Conservation (phyloP, 1,140 invertebrate species). For the Harpegnathos saltator region DNA sequence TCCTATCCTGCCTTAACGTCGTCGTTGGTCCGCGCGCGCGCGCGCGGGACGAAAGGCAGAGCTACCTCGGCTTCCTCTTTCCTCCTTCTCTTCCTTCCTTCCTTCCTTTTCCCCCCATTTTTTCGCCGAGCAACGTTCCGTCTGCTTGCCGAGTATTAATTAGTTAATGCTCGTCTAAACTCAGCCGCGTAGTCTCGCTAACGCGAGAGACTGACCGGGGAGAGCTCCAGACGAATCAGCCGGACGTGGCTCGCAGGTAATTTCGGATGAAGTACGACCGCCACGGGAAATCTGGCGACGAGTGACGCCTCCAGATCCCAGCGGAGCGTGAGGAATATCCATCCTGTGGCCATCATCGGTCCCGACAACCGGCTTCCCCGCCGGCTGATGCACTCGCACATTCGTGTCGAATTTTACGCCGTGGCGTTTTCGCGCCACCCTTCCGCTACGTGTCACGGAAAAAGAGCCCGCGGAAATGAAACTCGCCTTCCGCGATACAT, state of each 20-base stretch:
- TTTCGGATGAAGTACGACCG: slow-evolving; percentile 76
- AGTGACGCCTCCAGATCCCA: slow-evolving; percentile 72
- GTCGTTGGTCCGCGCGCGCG: no score
- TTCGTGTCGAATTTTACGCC: slow-evolving; percentile 51
- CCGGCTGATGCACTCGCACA: slow-evolving; percentile 24
- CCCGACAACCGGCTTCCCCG: slow-evolving; percentile 15
- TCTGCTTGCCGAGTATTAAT: slow-evolving; percentile 39
- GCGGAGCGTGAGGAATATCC: slow-evolving; percentile 67
- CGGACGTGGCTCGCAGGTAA: slow-evolving; percentile 73
- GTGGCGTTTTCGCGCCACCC: slow-evolving; percentile 29
- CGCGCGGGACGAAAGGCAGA: no score
- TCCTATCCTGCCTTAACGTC: no score
- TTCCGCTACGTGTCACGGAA: slow-evolving; percentile 27
- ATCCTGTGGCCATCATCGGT: slow-evolving; percentile 64
- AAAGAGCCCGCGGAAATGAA: slow-evolving; percentile 31
- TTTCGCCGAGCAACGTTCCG: not conserved
- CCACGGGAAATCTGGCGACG: slow-evolving; percentile 76
- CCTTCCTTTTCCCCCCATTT: no score
- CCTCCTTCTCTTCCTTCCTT: no score
- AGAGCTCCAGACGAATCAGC: slow-evolving; percentile 66
- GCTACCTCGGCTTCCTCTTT: no score
- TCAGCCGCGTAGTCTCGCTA: slow-evolving; percentile 49
- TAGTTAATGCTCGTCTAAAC: slow-evolving; percentile 32
- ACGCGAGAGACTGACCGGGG: slow-evolving; percentile 46
- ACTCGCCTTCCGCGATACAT: slow-evolving; percentile 37